Percentiles rank a stretch among this genome's conserved stretches.
Conservation (phyloP, 2,113 vertebrate species). For the Myotis lucifugus region DNA sequence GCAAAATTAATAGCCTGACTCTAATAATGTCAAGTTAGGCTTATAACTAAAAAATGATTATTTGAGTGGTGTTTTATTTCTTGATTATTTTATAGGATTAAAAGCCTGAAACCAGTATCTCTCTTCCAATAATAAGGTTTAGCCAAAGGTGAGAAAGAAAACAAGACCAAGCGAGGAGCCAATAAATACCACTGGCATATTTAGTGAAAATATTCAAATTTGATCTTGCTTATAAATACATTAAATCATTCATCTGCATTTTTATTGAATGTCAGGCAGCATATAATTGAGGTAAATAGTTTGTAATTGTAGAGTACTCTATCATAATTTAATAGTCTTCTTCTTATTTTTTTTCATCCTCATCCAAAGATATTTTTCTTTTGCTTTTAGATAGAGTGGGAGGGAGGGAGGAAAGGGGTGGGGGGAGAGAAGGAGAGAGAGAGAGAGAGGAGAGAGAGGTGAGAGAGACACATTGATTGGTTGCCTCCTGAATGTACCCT, state of each 20-base stretch:
- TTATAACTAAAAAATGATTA: background rate
- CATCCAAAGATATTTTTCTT: too few relatives aligned
- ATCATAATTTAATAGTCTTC: constrained; percentile 45
- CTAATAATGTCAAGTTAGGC: background rate
- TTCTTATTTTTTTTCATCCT: too few relatives aligned
- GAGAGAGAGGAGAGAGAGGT: too few relatives aligned
- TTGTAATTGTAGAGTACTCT: constrained; percentile 56
- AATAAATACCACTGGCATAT: background rate
- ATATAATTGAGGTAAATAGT: constrained; percentile 73
- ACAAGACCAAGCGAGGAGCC: background rate
- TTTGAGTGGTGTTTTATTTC: background rate
- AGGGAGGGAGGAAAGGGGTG: too few relatives aligned
- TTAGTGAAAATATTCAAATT: constrained; percentile 57
- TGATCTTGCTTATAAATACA: constrained; percentile 63
- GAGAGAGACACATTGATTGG: too few relatives aligned
- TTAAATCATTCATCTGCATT: constrained; percentile 65
- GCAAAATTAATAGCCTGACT: background rate
- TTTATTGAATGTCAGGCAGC: constrained; percentile 41
- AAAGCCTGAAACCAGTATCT: background rate
- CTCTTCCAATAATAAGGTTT: background rate
- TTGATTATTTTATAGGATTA: background rate
- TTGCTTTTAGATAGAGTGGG: too few relatives aligned
- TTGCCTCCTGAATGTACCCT: too few relatives aligned
- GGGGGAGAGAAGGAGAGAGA: too few relatives aligned
- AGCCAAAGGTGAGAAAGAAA: constrained; percentile 12